These are phyloP conservation scores for Apogon hyalosoma DNA, from an alignment of 2,797 vertebrate genomes.

Conservation along the genomic window DNA sequence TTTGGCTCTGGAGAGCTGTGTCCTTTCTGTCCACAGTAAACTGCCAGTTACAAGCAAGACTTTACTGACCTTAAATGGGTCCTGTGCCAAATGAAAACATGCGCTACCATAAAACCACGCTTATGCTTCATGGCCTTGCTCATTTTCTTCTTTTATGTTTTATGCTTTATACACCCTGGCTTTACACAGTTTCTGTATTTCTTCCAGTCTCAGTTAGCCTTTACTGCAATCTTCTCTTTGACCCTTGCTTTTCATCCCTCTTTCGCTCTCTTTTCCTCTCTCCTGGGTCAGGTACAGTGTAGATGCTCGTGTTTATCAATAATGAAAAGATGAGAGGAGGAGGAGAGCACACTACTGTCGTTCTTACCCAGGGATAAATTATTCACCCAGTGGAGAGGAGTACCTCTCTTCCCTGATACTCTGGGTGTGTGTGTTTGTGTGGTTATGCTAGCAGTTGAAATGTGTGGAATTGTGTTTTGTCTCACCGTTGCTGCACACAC, in stretches of 20 bases:
- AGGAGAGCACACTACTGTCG: constrained; percentile 67
- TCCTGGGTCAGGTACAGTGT: constrained; percentile 77
- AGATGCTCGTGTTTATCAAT: constrained; percentile 84
- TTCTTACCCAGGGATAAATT: constrained; percentile 76
- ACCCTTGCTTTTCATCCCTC: constrained; percentile 3
- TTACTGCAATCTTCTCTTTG: constrained; percentile 8
- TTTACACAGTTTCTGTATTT: constrained; percentile 32
- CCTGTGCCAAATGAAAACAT: constrained; percentile 32
- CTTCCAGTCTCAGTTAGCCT: constrained; percentile 27
- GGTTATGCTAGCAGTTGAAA: constrained; percentile 47
- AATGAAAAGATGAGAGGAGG: constrained; percentile 76
- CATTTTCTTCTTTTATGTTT: constrained; percentile 21
- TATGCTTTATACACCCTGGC: constrained; percentile 20
- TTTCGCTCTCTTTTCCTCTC: constrained; percentile 7
- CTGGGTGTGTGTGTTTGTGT: constrained; percentile 27
- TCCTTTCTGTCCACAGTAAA: constrained; percentile 59
- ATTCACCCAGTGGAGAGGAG: constrained; percentile 75
- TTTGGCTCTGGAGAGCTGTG: constrained; percentile 63
- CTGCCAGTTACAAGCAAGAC: constrained; percentile 38
- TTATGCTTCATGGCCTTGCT: constrained; percentile 1
- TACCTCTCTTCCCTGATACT: constrained; percentile 37
- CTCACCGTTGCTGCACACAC: constrained; percentile 22
- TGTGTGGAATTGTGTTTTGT: constrained; percentile 45
- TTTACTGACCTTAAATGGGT: constrained; percentile 55
- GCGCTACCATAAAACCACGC: constrained; percentile 31